Percentiles rank a stretch among this genome's conserved stretches.
Conservation (phyloP, 2,797 vertebrate species). For the Borostomias antarcticus region DNA sequence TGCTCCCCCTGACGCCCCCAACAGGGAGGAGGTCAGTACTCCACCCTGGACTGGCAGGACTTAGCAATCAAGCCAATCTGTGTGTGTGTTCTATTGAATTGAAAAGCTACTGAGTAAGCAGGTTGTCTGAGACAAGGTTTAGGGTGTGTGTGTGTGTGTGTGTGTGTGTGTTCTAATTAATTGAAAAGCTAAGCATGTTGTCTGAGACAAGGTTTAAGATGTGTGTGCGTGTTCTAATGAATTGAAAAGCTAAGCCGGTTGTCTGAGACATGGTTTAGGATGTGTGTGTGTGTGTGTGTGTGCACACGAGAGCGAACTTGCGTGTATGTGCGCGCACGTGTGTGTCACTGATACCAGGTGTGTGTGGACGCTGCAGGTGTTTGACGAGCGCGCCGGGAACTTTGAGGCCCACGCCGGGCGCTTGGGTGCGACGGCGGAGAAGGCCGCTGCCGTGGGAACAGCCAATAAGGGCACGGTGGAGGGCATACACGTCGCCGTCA, state of each 20-base stretch:
- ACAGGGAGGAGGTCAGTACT: slow-evolving; percentile 86
- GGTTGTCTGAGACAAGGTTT: neutral
- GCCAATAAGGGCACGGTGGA: slow-evolving; percentile 95
- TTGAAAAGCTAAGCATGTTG: neutral
- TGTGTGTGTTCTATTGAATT: neutral
- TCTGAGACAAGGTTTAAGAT: neutral
- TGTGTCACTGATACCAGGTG: neutral
- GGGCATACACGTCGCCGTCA: slow-evolving; percentile 93
- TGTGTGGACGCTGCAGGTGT: slow-evolving; percentile 77
- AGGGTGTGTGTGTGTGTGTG: neutral
- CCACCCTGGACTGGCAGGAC: neutral
- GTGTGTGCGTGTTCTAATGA: neutral
- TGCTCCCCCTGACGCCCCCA: slow-evolving; percentile 90
- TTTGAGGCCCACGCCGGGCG: slow-evolving; percentile 93
- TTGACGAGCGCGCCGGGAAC: slow-evolving; percentile 93
- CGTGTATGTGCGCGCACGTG: too few relatives aligned
- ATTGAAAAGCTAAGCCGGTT: neutral
- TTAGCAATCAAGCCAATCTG: neutral
- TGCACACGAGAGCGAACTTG: neutral
- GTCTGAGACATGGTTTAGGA: too few relatives aligned
- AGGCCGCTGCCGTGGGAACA: slow-evolving; percentile 96
- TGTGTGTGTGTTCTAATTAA: neutral
- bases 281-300: neutral
- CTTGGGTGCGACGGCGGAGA: slow-evolving; percentile 93
- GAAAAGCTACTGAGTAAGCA: neutral